Base-by-base conservation (phyloP, 2,797 vertebrate genomes). In the Hippocampus kuda region DNA sequence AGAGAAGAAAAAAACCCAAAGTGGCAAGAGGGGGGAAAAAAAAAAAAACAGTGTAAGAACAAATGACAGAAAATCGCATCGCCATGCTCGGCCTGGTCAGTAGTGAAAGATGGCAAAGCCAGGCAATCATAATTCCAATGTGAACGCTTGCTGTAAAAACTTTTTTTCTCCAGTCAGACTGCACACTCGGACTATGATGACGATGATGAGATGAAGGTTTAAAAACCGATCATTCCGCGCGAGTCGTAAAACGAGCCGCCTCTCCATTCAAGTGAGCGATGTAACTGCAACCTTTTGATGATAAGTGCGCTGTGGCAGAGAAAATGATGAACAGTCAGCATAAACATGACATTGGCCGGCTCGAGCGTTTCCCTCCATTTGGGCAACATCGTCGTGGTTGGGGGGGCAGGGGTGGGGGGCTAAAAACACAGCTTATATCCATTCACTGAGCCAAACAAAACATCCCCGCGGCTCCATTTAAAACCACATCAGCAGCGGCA, bases 401-500 rank as follows among this genome's bases (percentile, higher is more conserved):
- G 18, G 48, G 16, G 48, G 15, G 16, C 12, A 48, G 2, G 1
- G 48, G 16, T 16, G 48, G 54, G 54, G 56, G 56, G 66, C 69
- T 30, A 68, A 76, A 79, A 75, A 22, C 65, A 72, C 3, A 64
- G 65, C 68, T 69, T 54, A 27, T 67, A 70, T 66, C 68, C 38
- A 73, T 77, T 75, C 72, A 75, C 75, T 71, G 20, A 76, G 78
- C 77, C 82, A 89, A 86, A 86, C 81, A 79, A 81, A 85, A 84
- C 81, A 84, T 44, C 56, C 66, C 68, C 56, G 64, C 82, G 75
- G 68, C 74, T 67, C 56, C 67, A 65, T 71, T 73, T 48, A 27
- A 78, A 75, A 81, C 75, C 72, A 71, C 81, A 82, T 81, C 80
- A 82, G 82, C 77, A 80, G 74, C 4, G 66, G 63, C 62, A 46